A percentile compares a stretch with the other conserved stretches of the same genome.
phyloP scores from a whole-genome alignment of 1,140 invertebrate genomes.

The Acyrthosiphon pisum region DNA sequence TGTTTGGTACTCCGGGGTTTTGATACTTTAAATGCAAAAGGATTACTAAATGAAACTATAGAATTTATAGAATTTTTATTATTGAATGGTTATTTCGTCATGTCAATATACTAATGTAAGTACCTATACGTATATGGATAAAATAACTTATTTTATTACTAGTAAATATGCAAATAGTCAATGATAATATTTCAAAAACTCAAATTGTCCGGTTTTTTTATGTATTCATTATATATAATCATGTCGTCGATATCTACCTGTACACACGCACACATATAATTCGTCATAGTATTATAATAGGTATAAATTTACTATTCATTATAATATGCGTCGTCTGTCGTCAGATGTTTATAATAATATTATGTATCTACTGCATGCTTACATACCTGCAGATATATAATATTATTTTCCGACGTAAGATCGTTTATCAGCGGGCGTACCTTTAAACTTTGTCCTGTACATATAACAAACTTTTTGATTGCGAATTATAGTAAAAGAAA shows the following conservation, averaged over 20 bases:
- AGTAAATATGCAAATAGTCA: background rate
- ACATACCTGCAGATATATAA: no score
- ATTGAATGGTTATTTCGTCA: background rate
- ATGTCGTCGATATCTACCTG: background rate
- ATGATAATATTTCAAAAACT: background rate
- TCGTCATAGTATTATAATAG: background rate
- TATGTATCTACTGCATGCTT: no score
- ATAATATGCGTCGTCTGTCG: background rate
- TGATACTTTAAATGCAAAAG: background rate
- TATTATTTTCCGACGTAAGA: background rate
- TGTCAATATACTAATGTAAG: background rate
- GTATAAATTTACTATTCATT: background rate
- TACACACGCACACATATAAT: background rate
- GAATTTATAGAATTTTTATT: background rate
- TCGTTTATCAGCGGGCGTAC: background rate
- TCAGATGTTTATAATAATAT: no score
- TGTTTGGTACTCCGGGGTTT: background rate
- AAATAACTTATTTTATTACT: background rate
- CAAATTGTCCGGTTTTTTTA: background rate
- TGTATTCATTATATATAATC: background rate
- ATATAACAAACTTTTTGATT: no score
- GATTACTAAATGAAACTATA: background rate
- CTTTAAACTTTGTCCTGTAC: background rate
- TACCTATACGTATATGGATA: background rate
- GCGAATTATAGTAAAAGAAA: no score